Evolutionary conservation across 2,888 invertebrate genomes (phyloP).

Genomic region (Acleris holmiana): DNA sequence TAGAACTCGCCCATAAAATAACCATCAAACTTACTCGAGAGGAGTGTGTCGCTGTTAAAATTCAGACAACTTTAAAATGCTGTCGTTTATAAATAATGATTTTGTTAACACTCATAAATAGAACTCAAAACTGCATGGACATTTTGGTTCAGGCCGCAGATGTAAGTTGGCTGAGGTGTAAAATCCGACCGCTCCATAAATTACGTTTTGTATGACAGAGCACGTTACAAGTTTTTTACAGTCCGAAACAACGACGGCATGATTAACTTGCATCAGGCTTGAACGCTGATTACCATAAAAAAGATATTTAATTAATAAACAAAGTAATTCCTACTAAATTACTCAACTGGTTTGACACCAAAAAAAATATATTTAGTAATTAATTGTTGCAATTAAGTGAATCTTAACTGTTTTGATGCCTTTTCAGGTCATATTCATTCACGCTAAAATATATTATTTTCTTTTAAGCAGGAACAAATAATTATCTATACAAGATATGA

Average conservation of each 20-base stretch:
- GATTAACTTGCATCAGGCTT: conserved; percentile 53
- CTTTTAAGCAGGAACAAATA: no score
- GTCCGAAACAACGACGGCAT: conserved; percentile 62
- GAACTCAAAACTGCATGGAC: conserved; percentile 41
- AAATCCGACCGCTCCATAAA: conserved; percentile 70
- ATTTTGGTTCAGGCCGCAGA: conserved; percentile 32
- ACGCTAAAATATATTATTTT: no score
- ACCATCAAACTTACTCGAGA: conserved; percentile 77
- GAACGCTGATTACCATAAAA: conserved; percentile 30
- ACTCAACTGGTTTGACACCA: background rate
- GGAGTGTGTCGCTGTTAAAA: conserved; percentile 66
- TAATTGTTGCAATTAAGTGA: background rate
- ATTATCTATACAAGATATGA: no score
- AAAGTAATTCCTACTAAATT: conserved; percentile 12
- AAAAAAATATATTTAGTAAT: background rate
- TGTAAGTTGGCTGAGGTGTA: conserved; percentile 47
- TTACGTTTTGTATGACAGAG: conserved; percentile 77
- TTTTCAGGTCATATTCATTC: no score
- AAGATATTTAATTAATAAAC: conserved; percentile 15
- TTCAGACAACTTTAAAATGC: conserved; percentile 43
- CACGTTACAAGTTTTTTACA: conserved; percentile 69
- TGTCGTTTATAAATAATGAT: conserved; percentile 8
- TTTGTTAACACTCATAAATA: conserved; percentile 42
- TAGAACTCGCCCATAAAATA: conserved; percentile 79
- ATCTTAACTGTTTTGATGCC: no score